Percentiles rank a stretch among this genome's conserved stretches.
phyloP scores from a whole-genome alignment of 2,888 invertebrate species.

The Athetis lepigone region DNA sequence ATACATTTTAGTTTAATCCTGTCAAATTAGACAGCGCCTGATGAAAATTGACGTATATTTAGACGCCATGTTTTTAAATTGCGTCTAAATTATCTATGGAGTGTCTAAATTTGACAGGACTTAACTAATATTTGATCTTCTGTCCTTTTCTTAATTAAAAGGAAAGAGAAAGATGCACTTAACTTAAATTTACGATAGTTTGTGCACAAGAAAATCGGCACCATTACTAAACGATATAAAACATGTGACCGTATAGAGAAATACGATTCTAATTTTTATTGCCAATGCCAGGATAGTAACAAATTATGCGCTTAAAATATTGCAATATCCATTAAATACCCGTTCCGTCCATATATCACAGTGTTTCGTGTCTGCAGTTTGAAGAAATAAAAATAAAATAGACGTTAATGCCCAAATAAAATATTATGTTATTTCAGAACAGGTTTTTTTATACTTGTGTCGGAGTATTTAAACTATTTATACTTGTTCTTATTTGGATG shows the following conservation, averaged over 20 bases:
- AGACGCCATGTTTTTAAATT: no score
- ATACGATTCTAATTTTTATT: constrained; percentile 11
- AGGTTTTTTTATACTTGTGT: constrained; percentile 20
- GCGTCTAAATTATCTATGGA: no score
- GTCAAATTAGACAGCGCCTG: no score
- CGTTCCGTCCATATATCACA: constrained; percentile 35
- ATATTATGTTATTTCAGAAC: constrained; percentile 26
- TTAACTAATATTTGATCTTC: no score
- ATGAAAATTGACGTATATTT: no score
- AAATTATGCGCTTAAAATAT: background rate
- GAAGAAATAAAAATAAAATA: constrained; percentile 29
- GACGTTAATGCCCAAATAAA: constrained; percentile 31
- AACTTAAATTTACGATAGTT: no score
- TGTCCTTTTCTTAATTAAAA: no score
- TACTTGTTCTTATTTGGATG: background rate
- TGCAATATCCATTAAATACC: constrained; percentile 21
- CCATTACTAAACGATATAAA: background rate
- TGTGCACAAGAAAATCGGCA: no score
- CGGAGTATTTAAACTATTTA: background rate
- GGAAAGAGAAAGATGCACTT: no score
- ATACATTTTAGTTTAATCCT: no score
- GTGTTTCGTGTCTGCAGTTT: background rate
- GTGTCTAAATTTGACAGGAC: no score
- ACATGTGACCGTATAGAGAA: background rate
- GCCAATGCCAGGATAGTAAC: constrained; percentile 2